Conservation (phyloP, 1,140 invertebrate species). For the Drosophila ambigua region DNA sequence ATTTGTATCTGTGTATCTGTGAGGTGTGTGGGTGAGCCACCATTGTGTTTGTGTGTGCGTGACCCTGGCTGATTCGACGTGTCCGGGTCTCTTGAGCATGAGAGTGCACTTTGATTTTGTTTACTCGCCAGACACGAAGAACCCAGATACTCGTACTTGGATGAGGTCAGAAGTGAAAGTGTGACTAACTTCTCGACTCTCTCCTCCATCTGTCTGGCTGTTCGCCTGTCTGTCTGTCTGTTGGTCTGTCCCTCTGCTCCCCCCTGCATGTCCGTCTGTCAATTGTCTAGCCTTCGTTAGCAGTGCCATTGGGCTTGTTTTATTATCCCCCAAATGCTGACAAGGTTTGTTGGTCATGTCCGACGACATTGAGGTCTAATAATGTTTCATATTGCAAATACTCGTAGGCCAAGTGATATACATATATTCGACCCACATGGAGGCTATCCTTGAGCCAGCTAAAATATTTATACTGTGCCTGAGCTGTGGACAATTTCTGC, state of each 20-base stretch:
- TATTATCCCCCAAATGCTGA: constrained; percentile 47
- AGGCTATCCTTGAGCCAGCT: constrained; percentile 13
- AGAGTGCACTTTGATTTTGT: constrained; percentile 41
- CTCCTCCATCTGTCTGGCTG: background rate
- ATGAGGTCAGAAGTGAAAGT: constrained; percentile 4
- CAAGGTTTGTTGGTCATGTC: constrained; percentile 21
- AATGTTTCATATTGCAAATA: constrained; percentile 39
- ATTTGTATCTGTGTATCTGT: background rate
- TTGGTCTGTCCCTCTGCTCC: no score
- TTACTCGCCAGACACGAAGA: constrained; percentile 14
- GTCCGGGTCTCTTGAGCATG: constrained; percentile 18
- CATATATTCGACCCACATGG: constrained; percentile 13
- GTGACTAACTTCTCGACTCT: constrained; percentile 35
- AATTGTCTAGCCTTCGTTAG: constrained; percentile 39
- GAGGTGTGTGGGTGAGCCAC: background rate
- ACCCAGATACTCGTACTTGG: constrained; percentile 2
- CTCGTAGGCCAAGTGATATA: constrained; percentile 25
- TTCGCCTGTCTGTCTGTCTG: background rate
- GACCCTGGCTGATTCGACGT: background rate
- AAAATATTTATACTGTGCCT: constrained; percentile 24
- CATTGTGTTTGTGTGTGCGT: constrained; percentile 8
- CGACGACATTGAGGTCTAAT: constrained; percentile 29
- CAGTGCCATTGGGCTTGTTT: constrained; percentile 19
- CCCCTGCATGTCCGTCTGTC: constrained; percentile 7
- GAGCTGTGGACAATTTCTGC: constrained; percentile 37